Evolutionary conservation across 2,113 vertebrate species (phyloP), one percentile per base, ranked within the genome.

Genomic region (Platichthys flesus): DNA sequence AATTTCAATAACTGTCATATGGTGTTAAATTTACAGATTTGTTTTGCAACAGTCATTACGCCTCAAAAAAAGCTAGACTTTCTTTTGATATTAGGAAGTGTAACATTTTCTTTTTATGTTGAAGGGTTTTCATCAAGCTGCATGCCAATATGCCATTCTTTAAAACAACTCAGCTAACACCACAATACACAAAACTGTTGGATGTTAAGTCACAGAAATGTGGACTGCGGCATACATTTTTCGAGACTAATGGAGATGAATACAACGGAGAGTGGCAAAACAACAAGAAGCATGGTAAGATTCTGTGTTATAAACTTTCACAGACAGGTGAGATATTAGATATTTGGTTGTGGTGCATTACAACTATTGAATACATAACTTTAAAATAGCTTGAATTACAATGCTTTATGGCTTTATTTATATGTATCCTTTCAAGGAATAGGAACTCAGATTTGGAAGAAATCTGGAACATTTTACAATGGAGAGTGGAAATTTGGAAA

Each of bases 401-500:
- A 51, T 57, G 2, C 71, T 21, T 57, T 31, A 31, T 31, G 31
- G 5, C 6, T 31, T 31, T 67, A 42, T 42, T 3, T 10, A 1
- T 3, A 42, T 42, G 3, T 42, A 42, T 42, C 10, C 63, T 76
- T 31, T 81, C 7, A 85, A 99, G 98, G 98, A 24, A 96, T 95
- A 73, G 98, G 98, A 59, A 96, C 66, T 16, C 96, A 97, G 71
- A 28, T 95, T 40, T 98, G 95, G 95, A 98, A 95, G 87, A 91
- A 63, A 35, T 85, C 58, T 0, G 92, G 95, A 13, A 88, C 92
- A 5, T 85, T 96, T 76, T 99, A 98, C 70, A 92, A 95, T 0
- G 98, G 98, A 26, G 97, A 98, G 55, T 99, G 98, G 98, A 96
- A 95, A 87, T 90, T 70, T 79, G 97, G 96, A 37, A 96, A 95